Evolutionary conservation across 37 sponge, comb jelly and placozoan genomes (phyloP), one percentile per base, ranked within the genome.

Genomic region (Agelas oroides): DNA sequence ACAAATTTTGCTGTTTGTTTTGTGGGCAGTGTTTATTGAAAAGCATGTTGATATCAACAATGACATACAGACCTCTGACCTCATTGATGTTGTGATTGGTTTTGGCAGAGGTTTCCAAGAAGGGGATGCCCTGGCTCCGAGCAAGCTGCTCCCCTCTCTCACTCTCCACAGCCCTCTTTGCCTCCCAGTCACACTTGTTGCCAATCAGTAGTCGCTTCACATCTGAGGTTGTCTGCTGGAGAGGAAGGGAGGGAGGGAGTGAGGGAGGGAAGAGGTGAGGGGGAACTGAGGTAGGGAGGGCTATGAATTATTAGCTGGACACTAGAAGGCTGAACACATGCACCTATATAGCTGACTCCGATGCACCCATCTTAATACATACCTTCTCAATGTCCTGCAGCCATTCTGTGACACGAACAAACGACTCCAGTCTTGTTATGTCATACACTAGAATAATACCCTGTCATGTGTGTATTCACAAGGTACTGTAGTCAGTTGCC

Each of bases 371-470:
- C 8, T 46, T 3, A 12, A 46, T 39, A 80, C 91, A 84, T 40
- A 98, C 98, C 63, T 88, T 92, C 65, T 94, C 95, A 53, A 98
- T 98, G 65, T 96, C 96, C 30, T 88, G 60, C 30, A 96, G 83
- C 98, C 98, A 98, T 53, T 94, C 91, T 58, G 90, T 80, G 66
- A 98, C 96, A 68, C 96, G 96, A 33, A 91, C 96, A 84, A 98
- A 98, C n/a, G 98, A 88, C 53, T 94, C 86, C 66, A 84, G 86
- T 33, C 79, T 84, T 17, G 98, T 98, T 53, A 98, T 90, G 84
- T 96, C 98, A 75, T 96, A 96, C 33, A 98, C 98, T 38, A 96
- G 91, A 37, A 98, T 94, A 38, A 98, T 98, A 19, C 98, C 98
- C 97, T 96, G 85, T 13, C 25, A 46, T 12, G 46, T 3, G 46